Evolutionary conservation across 2,888 invertebrate species (phyloP).

Genomic region (Sinotaia quadrata): DNA sequence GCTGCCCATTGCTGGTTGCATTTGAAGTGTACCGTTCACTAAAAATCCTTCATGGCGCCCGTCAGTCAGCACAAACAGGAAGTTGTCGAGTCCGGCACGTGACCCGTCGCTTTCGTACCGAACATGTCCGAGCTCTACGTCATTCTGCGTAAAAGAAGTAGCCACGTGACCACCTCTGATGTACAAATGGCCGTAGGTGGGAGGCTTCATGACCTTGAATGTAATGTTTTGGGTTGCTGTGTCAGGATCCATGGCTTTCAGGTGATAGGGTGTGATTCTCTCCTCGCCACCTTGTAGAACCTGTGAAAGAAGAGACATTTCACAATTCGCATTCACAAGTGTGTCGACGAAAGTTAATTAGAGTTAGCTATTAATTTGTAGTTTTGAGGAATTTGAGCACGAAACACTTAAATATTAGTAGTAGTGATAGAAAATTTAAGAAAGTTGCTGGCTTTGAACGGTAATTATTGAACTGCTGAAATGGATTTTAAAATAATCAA

Average conservation of each 20-base stretch:
- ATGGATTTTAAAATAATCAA: too few species aligned
- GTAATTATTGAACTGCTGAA: too few species aligned
- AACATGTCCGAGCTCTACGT: slow-evolving; percentile 66
- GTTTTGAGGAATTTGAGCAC: too few species aligned
- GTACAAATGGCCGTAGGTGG: slow-evolving; percentile 64
- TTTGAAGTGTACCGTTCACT: slow-evolving; percentile 62
- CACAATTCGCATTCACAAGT: too few species aligned
- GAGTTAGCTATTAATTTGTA: too few species aligned
- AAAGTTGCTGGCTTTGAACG: too few species aligned
- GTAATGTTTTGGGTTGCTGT: slow-evolving; percentile 62
- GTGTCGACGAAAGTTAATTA: too few species aligned
- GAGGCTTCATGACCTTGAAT: slow-evolving; percentile 67
- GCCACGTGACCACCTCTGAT: slow-evolving; percentile 55
- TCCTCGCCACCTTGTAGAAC: slow-evolving; percentile 50
- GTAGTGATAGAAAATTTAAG: too few species aligned
- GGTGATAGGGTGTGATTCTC: slow-evolving; percentile 53
- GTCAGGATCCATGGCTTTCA: slow-evolving; percentile 63
- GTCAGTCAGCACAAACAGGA: slow-evolving; percentile 65
- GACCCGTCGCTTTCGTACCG: slow-evolving; percentile 59
- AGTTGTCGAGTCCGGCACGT: slow-evolving; percentile 57
- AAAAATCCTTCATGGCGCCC: slow-evolving; percentile 65
- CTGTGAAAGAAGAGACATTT: not conserved
- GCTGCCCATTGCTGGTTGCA: slow-evolving; percentile 63
- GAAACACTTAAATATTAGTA: too few species aligned
- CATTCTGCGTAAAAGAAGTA: slow-evolving; percentile 66